Evolutionary conservation across 2,888 invertebrate species (phyloP).

Genomic region (Protophormia terraenovae): DNA sequence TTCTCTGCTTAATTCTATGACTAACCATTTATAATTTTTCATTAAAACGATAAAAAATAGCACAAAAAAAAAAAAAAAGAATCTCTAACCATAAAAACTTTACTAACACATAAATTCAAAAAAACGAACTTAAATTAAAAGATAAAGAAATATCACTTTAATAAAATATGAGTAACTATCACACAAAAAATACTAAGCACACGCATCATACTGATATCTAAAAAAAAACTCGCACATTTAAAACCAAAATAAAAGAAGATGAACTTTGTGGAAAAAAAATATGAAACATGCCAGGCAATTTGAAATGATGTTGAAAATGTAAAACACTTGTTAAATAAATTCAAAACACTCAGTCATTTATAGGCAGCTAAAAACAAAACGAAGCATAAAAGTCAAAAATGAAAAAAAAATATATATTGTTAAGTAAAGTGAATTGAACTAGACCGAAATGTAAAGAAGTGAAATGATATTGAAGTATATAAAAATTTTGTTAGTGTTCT

Average conservation of each 20-base stretch:
- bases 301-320: constrained; percentile 55
- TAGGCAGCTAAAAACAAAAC: constrained; percentile 17
- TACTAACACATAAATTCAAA: constrained; percentile 11
- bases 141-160: constrained; percentile 53
- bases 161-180: constrained; percentile 56
- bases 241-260: background rate
- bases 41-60: constrained; percentile 7
- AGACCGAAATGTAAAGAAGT: background rate
- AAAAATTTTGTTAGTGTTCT: background rate
- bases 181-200: constrained; percentile 23
- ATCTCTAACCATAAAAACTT: background rate
- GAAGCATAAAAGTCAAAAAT: background rate
- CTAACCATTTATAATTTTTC: background rate
- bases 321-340: constrained; percentile 60
- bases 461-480: no score
- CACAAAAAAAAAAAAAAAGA: background rate
- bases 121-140: constrained; percentile 14
- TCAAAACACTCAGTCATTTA: constrained; percentile 36
- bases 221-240: background rate
- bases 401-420: background rate
- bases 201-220: no score
- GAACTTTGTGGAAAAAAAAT: constrained; percentile 22
- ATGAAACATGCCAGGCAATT: constrained; percentile 47
- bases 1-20: background rate
- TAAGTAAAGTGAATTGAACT: constrained; percentile 7